Base-by-base conservation (phyloP, 1,140 invertebrate species). In the Acromyrmex heyeri region DNA sequence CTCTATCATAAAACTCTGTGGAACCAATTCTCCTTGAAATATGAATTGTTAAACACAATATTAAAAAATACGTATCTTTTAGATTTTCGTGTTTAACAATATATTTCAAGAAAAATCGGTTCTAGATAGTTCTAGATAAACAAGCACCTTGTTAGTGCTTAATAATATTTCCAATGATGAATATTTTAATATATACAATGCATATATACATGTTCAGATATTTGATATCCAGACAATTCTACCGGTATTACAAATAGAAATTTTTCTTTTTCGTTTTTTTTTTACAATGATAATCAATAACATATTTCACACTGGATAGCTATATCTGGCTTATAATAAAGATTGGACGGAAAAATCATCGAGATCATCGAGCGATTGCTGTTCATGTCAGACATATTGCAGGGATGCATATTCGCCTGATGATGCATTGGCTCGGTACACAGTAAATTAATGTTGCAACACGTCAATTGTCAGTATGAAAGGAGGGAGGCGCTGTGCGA, bases 391-490 rank as follows among this genome's bases (percentile, higher is more conserved):
- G 21, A 55, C 14, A 16, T 16, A 34, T 65, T 50, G 62, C 38
- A 30, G 57, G n/a, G 16, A 38, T 10, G 27, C 34, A n/a, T 38
- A 55, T 57, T 18, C 38, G 44, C 16, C 16, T 21, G 65, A 81
- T 21, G 65, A 81, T 70, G 34, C 21, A 24, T 57, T 27, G 48
- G 12, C 6, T 21, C 34, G 50, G 57, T 72, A 72, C 50, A 72
- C 65, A 70, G 65, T 24, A 30, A 81, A 72, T 70, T 81, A 81
- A 81, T 70, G 34, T 57, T 44, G 34, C 78, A 57, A 69, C 44
- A 48, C 69, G 30, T 81, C 50, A 59, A 81, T 34, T 16, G 21
- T n/a, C 16, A 16, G 16, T 16, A 72, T 48, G 21, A 72, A 72
- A 70, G 50, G 21, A n/a, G 61, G 1, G 61, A 24, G 27, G 34